Base-by-base conservation (phyloP, 2,797 vertebrate species). In the Corythornis leucogaster region DNA sequence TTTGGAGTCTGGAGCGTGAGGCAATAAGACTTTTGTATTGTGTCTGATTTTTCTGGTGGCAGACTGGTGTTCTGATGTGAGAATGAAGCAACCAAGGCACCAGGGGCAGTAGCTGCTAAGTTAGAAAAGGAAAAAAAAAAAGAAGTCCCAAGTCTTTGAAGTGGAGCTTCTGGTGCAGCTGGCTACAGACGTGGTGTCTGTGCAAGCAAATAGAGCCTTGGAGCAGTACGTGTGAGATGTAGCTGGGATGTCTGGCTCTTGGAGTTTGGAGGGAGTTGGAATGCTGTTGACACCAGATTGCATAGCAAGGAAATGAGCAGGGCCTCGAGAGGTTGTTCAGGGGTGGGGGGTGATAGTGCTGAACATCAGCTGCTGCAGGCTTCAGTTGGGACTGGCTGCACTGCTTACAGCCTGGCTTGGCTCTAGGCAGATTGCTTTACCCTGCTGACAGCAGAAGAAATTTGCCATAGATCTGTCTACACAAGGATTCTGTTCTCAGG, bases 101-200 rank as follows among this genome's bases (percentile, higher is more conserved):
- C 57, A 77, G 88, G 48, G 89, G 66, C 61, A 62, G 62, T 42
- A 43, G 69, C 21, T 80, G 71, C 80, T 46, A 83, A 64, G 53
- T 35, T 38, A 73, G 18, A 5, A 7, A 2, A 2, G 9, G 9
- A 24, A 5, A 15, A 11, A 54, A n/a, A 5, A 15, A 8, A 51
- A 40, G 6, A 16, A 24, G 10, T 6, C 66, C 62, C 42, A 48
- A 15, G 35, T 38, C 42, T 18, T 62, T 45, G 1, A 33, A 73
- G 59, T 46, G 22, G 48, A 25, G 59, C 48, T 79, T 80, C n/a
- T 91, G 88, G 63, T 82, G 62, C 73, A 48, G 68, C 57, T 69
- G 66, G 73, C 57, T 74, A 8, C 59, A 54, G 35, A 4, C 46
- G 75, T 38, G 66, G 53, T 57, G 74, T 74, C 81, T 53, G 59